phyloP scores from a whole-genome alignment of 1,140 invertebrate species.

The Thrips palmi region DNA sequence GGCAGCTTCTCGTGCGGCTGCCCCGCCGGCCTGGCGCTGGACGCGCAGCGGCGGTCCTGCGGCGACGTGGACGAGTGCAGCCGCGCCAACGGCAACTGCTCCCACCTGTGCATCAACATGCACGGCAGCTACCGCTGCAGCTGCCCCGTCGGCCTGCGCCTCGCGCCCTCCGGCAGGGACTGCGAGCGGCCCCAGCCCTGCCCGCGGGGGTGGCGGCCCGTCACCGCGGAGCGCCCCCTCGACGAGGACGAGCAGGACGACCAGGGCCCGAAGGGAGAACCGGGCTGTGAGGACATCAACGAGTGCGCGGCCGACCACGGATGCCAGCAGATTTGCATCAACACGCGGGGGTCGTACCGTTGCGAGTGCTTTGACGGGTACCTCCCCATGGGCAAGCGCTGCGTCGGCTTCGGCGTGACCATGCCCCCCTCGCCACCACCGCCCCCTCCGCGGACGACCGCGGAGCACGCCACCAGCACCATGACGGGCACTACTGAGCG shows the following conservation, averaged over 20 bases:
- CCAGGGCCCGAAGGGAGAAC: not conserved
- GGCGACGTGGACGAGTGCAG: slow-evolving; percentile 40
- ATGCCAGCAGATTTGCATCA: slow-evolving; percentile 18
- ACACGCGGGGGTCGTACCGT: not conserved
- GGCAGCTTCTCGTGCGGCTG: slow-evolving; percentile 44
- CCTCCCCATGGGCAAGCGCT: not conserved
- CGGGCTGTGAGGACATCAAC: no score
- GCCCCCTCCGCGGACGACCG: not conserved
- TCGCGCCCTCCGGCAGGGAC: slow-evolving; percentile 8
- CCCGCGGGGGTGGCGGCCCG: no score
- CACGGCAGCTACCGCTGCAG: slow-evolving; percentile 29
- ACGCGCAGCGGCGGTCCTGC: slow-evolving; percentile 41
- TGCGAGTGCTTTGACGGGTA: not conserved
- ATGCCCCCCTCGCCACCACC: not conserved
- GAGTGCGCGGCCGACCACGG: slow-evolving; percentile 12
- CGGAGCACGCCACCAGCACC: not conserved
- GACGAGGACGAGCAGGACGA: not conserved
- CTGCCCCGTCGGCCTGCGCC: slow-evolving; percentile 29
- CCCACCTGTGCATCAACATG: slow-evolving; percentile 28
- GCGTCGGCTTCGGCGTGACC: not conserved
- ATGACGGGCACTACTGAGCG: not conserved
- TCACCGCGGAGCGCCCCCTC: no score
- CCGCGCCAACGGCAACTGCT: slow-evolving; percentile 29
- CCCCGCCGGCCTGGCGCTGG: slow-evolving; percentile 40
- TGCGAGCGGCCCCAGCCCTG: no score